Evolutionary conservation across 2,888 invertebrate species (phyloP).

Genomic region (Iselma pallidipennis): DNA sequence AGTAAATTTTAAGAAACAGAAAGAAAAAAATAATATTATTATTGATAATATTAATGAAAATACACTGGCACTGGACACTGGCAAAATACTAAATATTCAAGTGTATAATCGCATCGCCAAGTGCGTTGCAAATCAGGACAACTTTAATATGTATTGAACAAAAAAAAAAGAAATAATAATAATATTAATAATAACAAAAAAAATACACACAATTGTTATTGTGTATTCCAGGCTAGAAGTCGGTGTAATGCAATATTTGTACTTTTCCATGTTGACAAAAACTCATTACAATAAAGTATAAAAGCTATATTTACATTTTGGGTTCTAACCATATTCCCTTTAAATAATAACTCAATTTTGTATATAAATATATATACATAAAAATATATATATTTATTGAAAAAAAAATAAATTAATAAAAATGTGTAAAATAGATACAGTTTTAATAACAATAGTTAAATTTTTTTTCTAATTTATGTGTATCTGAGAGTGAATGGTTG

Average conservation of each 20-base stretch:
- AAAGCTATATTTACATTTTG: constrained; percentile 48
- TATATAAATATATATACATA: constrained; percentile 23
- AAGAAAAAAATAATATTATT: constrained; percentile 8
- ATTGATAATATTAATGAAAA: no score
- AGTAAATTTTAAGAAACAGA: background rate
- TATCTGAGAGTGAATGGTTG: background rate
- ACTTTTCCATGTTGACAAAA: constrained; percentile 65
- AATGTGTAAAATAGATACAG: background rate
- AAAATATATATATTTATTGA: background rate
- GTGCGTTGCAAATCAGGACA: constrained; percentile 28
- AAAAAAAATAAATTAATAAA: background rate
- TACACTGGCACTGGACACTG: constrained; percentile 56
- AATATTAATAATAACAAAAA: constrained; percentile 16
- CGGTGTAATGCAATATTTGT: constrained; percentile 66
- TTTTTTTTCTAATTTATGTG: background rate
- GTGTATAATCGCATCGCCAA: constrained; percentile 26
- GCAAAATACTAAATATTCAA: constrained; percentile 41
- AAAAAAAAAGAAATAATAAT: constrained; percentile 14
- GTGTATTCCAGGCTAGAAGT: constrained; percentile 57
- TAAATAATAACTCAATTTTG: constrained; percentile 30
- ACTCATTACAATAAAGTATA: constrained; percentile 63
- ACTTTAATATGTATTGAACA: constrained; percentile 30
- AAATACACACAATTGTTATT: constrained; percentile 53
- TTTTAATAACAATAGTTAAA: background rate
- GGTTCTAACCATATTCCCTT: constrained; percentile 38